Evolutionary conservation across 2,888 invertebrate species (phyloP).

Genomic region (Watsonalla binaria): DNA sequence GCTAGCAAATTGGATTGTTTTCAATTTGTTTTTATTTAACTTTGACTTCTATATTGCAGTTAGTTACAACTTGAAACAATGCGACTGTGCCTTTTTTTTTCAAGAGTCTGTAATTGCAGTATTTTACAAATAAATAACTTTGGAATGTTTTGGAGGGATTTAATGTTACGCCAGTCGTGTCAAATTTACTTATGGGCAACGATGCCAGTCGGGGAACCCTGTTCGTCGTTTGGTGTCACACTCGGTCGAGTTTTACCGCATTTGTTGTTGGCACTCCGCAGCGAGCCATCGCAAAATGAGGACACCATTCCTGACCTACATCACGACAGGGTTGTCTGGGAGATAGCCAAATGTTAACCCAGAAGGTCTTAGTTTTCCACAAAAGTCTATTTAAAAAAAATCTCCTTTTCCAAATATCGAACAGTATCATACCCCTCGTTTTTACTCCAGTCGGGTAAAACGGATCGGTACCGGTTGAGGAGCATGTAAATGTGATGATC

Average conservation of each 20-base stretch:
- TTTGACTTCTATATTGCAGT: not conserved
- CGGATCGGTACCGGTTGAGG: not conserved
- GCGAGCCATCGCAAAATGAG: slow-evolving; percentile 44
- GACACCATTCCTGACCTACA: slow-evolving; percentile 69
- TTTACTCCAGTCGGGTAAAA: no score
- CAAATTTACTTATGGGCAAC: slow-evolving; percentile 39
- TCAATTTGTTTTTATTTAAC: not conserved
- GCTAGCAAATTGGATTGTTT: not conserved
- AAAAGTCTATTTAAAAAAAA: slow-evolving; percentile 23
- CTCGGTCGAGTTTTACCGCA: slow-evolving; percentile 24
- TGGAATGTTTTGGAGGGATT: slow-evolving; percentile 5
- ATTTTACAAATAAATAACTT: slow-evolving; percentile 1
- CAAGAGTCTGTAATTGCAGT: slow-evolving; percentile 4
- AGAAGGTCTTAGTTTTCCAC: slow-evolving; percentile 24
- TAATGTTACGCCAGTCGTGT: slow-evolving; percentile 33
- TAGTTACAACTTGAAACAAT: not conserved
- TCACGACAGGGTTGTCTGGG: slow-evolving; percentile 58
- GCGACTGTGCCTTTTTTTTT: slow-evolving; percentile 8
- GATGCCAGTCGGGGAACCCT: slow-evolving; percentile 17
- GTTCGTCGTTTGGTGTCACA: slow-evolving; percentile 26
- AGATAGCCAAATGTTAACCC: slow-evolving; percentile 54
- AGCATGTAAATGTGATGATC: not conserved
- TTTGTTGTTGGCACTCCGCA: slow-evolving; percentile 17
- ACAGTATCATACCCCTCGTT: not conserved
- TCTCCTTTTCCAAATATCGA: slow-evolving; percentile 10